Percentiles rank a stretch among this genome's conserved stretches.
phyloP scores from a whole-genome alignment of 2,797 vertebrate genomes.

The Coendou prehensilis region DNA sequence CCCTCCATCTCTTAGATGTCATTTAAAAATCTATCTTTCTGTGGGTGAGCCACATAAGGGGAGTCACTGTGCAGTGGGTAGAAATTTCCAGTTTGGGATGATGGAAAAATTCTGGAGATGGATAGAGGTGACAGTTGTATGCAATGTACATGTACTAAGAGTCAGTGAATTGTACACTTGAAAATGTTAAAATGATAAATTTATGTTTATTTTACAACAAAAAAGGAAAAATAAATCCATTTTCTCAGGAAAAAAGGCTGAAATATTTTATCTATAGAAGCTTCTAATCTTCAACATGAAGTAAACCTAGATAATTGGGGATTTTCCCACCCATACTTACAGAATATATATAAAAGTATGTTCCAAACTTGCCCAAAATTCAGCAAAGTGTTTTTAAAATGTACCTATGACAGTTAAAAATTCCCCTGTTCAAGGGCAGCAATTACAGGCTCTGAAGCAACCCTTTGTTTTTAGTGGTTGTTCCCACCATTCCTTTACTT shows the following conservation, averaged over 20 bases:
- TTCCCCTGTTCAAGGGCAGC: not conserved
- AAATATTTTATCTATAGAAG: slow-evolving; percentile 12
- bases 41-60: not conserved
- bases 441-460: not conserved
- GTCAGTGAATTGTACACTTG: not conserved
- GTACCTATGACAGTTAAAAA: slow-evolving; percentile 3
- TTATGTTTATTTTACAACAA: not conserved
- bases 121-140: not conserved
- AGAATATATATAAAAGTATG: not conserved
- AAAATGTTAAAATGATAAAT: slow-evolving; percentile 35
- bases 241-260: not conserved
- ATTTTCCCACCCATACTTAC: not conserved
- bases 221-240: not conserved
- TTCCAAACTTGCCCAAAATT: not conserved
- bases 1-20: not conserved
- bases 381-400: slow-evolving; percentile 51
- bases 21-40: slow-evolving; percentile 39
- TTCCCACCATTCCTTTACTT: not conserved
- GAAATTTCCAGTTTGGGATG: not conserved
- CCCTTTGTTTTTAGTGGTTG: not conserved
- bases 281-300: slow-evolving; percentile 39
- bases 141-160: not conserved
- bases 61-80: not conserved
- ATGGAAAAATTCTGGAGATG: slow-evolving; percentile 26
- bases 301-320: not conserved